Percentiles rank a stretch among this genome's conserved stretches.
phyloP scores from a whole-genome alignment of 30 jellyfish, hydroid and myxozoan genomes.

The Hydractinia echinata region DNA sequence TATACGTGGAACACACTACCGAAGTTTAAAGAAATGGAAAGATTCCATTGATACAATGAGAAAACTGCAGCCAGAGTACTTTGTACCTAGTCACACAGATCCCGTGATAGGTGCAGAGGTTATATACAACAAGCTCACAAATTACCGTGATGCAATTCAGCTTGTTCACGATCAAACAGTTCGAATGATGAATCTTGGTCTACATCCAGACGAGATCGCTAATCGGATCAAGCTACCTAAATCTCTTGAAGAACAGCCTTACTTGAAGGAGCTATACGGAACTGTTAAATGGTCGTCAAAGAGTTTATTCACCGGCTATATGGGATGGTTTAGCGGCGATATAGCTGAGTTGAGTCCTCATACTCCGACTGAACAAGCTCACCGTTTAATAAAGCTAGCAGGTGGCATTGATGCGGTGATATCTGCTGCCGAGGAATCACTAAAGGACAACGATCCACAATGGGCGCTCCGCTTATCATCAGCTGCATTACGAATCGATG shows the following conservation, averaged over 20 bases:
- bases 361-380: conserved; percentile 12
- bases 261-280: conserved; percentile 20
- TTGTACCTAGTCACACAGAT: conserved; percentile 13
- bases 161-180: conserved; percentile 29
- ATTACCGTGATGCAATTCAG: conserved; percentile 18
- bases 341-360: conserved; percentile 15
- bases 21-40: conserved; percentile 12
- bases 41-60: conserved; percentile 25
- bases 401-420: background rate
- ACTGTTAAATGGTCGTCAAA: conserved; percentile 23
- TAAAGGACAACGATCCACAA: conserved; percentile 9
- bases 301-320: conserved; percentile 4
- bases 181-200: conserved; percentile 11
- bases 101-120: conserved; percentile 4
- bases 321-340: conserved; percentile 35
- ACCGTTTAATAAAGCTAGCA: conserved; percentile 13
- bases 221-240: background rate
- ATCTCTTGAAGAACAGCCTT: background rate
- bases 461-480: background rate
- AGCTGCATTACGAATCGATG: background rate
- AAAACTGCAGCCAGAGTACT: conserved; percentile 2
- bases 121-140: background rate
- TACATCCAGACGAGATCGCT: conserved; percentile 28
- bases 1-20: conserved; percentile 22
- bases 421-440: background rate